Conservation (phyloP, 2,113 vertebrate genomes). For the Passer montanus region DNA sequence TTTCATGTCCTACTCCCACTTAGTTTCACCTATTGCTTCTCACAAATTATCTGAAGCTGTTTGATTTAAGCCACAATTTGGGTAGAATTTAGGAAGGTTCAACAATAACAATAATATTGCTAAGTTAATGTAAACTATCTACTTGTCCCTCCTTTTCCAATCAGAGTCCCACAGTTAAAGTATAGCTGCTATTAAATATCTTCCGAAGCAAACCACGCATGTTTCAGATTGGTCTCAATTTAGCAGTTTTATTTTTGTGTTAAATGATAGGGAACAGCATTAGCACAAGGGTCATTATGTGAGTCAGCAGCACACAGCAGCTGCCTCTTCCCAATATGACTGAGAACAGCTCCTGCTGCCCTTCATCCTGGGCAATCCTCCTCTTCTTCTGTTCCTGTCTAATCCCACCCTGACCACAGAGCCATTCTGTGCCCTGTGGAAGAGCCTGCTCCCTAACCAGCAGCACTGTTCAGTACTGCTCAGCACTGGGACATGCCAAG, state of each 20-base stretch:
- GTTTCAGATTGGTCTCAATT: slow-evolving; percentile 9
- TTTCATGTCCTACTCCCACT: neutral
- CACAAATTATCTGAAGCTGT: neutral
- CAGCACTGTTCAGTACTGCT: neutral
- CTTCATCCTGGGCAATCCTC: neutral
- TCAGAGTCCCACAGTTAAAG: neutral
- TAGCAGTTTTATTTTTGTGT: slow-evolving; percentile 54
- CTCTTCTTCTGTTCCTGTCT: neutral
- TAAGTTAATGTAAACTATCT: slow-evolving; percentile 33
- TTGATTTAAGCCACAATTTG: neutral
- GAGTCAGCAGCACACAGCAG: neutral
- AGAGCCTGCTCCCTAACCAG: neutral
- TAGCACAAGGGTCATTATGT: slow-evolving; percentile 43
- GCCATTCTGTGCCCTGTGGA: neutral
- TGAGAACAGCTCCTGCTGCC: neutral
- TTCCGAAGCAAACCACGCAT: neutral
- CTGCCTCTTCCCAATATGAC: neutral
- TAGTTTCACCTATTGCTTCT: neutral
- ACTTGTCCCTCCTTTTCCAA: neutral
- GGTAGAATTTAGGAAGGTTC: neutral
- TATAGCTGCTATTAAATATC: neutral
- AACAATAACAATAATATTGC: neutral
- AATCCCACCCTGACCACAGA: neutral
- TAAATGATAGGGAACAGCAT: slow-evolving; percentile 46
- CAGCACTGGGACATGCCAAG: neutral